Base-by-base conservation (phyloP, 1,140 invertebrate genomes). In the Drosophila micromelanica region DNA sequence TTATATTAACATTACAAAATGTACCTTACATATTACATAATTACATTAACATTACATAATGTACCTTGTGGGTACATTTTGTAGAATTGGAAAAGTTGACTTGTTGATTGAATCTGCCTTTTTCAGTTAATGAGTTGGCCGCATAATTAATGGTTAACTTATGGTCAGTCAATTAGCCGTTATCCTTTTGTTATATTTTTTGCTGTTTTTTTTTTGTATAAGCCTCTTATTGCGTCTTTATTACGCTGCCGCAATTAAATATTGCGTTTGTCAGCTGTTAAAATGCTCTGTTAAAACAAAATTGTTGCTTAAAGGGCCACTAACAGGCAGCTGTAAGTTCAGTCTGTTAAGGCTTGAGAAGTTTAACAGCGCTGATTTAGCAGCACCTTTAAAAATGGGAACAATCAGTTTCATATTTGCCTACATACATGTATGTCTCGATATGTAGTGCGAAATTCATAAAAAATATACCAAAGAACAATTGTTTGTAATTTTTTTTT, bases 91-190 rank as follows among this genome's bases (percentile, higher is more conserved):
- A 17, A 15, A 12, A 2, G 30, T 15, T 9, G 27, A 2, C 13
- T 37, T 17, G 30, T 46, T 55, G 11, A 12, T 45, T 27, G 38
- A 27, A 17, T 52, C 2, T 37, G 3, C 17, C 32, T 12, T 27
- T n/a, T 15, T 20, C 30, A 11, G 12, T 40, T 63, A 63, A 62
- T 45, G 38, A 45, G 57, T 55, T 51, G 52, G 13, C 8, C 35
- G 17, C 57, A 52, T 52, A 43, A 72, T 72, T 57, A 65, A 52
- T 45, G 45, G 52, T 65, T 72, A 51, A 72, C 69, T 72, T 72
- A 17, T 72, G 69, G 69, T 8, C 45, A 59, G 45, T 65, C 52
- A 52, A 65, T 51, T 57, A 52, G 15, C 3, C 46, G 12, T 51
- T 52, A 63, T 54, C 49, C 59, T 11, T 48, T 57, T 17, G 37